These are phyloP conservation scores for Leiothrix lutea DNA, from an alignment of 2,113 vertebrate species.

Conservation along the genomic window DNA sequence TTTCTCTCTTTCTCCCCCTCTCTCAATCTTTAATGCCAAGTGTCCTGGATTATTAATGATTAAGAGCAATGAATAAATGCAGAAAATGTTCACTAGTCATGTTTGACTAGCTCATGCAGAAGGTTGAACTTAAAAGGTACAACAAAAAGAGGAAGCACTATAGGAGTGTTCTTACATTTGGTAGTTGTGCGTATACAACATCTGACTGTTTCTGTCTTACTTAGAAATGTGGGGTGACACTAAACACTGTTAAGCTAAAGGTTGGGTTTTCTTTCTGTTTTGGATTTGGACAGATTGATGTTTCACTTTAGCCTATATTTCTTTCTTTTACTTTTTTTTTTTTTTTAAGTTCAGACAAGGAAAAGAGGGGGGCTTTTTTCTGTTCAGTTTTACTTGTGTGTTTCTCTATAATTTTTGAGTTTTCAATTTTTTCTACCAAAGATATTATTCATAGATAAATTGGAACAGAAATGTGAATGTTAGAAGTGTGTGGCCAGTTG, in stretches of 20 bases:
- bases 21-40: background rate
- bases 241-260: background rate
- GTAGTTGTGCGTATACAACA: background rate
- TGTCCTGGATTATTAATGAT: background rate
- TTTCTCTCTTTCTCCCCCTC: accelerated
- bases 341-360: background rate
- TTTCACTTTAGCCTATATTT: background rate
- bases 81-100: background rate
- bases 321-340: background rate
- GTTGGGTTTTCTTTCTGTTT: background rate
- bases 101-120: background rate
- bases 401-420: background rate
- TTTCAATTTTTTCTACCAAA: background rate
- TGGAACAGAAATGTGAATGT: background rate
- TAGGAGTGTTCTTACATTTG: background rate
- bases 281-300: background rate
- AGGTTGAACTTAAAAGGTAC: background rate
- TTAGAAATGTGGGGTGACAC: background rate
- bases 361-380: background rate
- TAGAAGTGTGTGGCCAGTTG: background rate
- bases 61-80: background rate
- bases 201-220: background rate
- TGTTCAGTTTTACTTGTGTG: background rate
- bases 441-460: background rate
- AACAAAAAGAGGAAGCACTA: background rate